A percentile compares a stretch with the other conserved stretches of the same genome.
phyloP scores from a whole-genome alignment of 2,113 vertebrate genomes.

The Channa maculata region DNA sequence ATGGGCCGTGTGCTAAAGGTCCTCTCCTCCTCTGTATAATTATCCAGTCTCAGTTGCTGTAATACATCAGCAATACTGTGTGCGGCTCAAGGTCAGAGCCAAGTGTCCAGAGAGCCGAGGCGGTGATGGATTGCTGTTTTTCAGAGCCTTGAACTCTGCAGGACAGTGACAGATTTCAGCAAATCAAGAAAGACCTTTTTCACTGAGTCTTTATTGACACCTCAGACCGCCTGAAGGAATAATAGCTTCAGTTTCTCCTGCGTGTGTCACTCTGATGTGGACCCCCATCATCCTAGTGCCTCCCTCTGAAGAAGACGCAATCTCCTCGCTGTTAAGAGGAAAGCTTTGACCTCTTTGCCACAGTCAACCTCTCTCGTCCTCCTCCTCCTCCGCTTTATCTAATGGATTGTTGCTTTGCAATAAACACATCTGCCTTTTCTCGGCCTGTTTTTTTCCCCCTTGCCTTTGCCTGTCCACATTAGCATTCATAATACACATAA shows the following conservation, averaged over 20 bases:
- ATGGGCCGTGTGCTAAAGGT: constrained; percentile 33
- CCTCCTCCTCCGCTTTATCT: not conserved
- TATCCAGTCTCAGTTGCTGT: constrained; percentile 65
- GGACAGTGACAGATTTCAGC: constrained; percentile 72
- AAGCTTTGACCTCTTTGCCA: not conserved
- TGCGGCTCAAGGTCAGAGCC: constrained; percentile 75
- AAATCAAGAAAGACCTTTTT: constrained; percentile 59
- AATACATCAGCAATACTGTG: constrained; percentile 74
- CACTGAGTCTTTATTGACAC: constrained; percentile 50
- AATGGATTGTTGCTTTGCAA: constrained; percentile 1
- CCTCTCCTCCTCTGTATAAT: constrained; percentile 51
- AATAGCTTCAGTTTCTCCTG: constrained; percentile 21
- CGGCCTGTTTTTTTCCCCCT: no score
- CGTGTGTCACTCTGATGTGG: constrained; percentile 18
- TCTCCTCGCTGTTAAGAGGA: not conserved
- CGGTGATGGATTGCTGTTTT: constrained; percentile 79
- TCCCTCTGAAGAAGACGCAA: not conserved
- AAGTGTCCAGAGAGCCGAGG: constrained; percentile 39
- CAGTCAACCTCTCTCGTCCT: not conserved
- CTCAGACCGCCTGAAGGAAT: constrained; percentile 27
- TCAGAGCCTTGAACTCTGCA: constrained; percentile 55
- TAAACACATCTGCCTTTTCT: not conserved
- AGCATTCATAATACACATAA: no score
- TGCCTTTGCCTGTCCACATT: no score
- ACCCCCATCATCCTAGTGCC: constrained; percentile 11